A percentile compares a stretch with the other conserved stretches of the same genome.
These are phyloP conservation scores for Luscinia megarhynchos DNA, from an alignment of 2,797 vertebrate species.

Conservation along the genomic window DNA sequence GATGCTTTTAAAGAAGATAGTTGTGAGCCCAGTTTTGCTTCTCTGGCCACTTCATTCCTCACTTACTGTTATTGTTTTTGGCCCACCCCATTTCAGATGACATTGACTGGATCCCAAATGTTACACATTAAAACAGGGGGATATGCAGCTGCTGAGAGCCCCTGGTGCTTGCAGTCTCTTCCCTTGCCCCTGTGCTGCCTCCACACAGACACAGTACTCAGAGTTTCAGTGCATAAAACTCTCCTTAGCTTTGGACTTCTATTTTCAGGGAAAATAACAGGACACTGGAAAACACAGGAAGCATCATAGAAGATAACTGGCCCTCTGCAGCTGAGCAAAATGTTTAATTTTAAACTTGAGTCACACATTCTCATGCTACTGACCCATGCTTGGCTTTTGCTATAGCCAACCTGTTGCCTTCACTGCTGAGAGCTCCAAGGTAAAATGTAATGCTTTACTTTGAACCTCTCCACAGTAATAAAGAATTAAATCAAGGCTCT, in stretches of 20 bases:
- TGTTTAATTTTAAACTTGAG: not conserved
- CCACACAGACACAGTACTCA: fast-evolving
- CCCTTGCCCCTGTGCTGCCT: not conserved
- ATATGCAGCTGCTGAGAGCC: not conserved
- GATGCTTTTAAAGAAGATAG: not conserved
- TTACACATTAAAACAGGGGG: not conserved
- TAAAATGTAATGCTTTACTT: constrained; percentile 9
- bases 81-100: not conserved
- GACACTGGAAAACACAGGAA: not conserved
- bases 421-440: not conserved
- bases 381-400: not conserved
- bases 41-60: not conserved
- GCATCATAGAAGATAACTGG: not conserved
- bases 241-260: not conserved
- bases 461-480: not conserved
- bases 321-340: not conserved
- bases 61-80: not conserved
- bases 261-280: not conserved
- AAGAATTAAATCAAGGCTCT: constrained; percentile 2
- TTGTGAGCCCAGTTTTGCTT: not conserved
- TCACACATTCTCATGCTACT: not conserved
- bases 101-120: not conserved
- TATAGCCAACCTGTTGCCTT: not conserved
- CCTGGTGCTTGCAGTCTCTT: not conserved
- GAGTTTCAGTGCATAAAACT: not conserved